These are phyloP conservation scores for Centropyge bicolor DNA, from an alignment of 2,797 vertebrate species.

Conservation along the genomic window DNA sequence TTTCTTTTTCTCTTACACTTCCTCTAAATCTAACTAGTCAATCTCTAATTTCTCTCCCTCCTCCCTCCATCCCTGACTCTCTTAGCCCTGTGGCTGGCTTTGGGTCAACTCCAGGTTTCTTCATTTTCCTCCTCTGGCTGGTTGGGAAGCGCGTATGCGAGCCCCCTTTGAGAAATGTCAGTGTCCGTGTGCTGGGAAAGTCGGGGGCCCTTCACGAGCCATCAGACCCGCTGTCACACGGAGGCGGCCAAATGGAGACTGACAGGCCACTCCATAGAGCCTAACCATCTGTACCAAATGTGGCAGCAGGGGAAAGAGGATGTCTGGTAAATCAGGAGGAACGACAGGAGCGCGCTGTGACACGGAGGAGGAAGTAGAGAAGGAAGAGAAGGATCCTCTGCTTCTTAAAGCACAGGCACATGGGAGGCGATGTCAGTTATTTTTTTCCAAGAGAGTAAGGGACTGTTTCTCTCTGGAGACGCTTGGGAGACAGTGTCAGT, in stretches of 20 bases:
- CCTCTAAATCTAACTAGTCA: conserved; percentile 19
- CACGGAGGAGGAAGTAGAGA: conserved; percentile 66
- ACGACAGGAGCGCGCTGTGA: conserved; percentile 70
- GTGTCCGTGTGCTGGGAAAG: conserved; percentile 86
- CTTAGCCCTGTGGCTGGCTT: conserved; percentile 82
- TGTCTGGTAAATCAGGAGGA: conserved; percentile 81
- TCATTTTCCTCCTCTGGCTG: conserved; percentile 80
- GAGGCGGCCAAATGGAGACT: conserved; percentile 86
- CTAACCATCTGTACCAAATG: conserved; percentile 93
- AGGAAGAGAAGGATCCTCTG: conserved; percentile 43
- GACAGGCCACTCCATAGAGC: conserved; percentile 90
- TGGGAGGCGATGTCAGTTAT: conserved; percentile 60
- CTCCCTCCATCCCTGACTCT: conserved; percentile 39
- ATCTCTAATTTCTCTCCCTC: conserved; percentile 2
- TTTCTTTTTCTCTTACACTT: background rate
- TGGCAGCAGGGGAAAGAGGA: conserved; percentile 88
- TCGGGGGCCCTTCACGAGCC: conserved; percentile 86
- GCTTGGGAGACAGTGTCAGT: conserved; percentile 51
- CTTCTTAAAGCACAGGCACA: conserved; percentile 47
- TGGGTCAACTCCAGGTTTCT: conserved; percentile 82
- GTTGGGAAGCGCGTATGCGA: conserved; percentile 79
- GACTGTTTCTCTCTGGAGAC: conserved; percentile 30
- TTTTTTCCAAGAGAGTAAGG: conserved; percentile 30
- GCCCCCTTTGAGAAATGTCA: conserved; percentile 90
- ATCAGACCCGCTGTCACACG: conserved; percentile 89